These are phyloP conservation scores for Branchellion lobata DNA, from an alignment of 2,888 invertebrate species.

Conservation along the genomic window DNA sequence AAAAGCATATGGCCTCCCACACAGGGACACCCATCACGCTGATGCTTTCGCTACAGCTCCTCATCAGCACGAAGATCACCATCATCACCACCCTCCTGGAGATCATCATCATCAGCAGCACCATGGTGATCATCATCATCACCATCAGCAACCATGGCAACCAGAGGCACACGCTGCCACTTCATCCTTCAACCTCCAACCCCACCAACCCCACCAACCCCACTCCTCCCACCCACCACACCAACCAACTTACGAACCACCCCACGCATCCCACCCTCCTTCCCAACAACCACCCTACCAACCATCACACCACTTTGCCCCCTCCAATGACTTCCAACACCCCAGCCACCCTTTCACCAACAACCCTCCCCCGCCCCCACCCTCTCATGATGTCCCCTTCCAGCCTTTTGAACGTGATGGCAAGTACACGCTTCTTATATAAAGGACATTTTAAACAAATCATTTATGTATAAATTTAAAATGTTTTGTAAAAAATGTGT, in stretches of 20 bases:
- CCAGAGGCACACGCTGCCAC: neutral
- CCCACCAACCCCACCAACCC: neutral
- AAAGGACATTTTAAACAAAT: too few species aligned
- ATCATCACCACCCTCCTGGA: neutral
- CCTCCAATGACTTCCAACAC: neutral
- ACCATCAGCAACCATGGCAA: slow-evolving; percentile 5
- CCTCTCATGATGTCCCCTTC: too few species aligned
- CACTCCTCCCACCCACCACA: too few species aligned
- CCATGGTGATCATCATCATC: slow-evolving; percentile 1
- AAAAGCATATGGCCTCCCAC: neutral
- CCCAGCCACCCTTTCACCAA: neutral
- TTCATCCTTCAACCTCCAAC: neutral
- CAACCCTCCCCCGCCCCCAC: too few species aligned
- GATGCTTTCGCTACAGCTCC: neutral
- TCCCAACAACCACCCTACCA: neutral
- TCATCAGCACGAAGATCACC: neutral
- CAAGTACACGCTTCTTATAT: too few species aligned
- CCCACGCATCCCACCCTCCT: neutral
- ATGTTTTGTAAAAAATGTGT: too few species aligned
- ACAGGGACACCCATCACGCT: neutral
- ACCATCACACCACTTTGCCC: neutral
- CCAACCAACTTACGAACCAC: too few species aligned
- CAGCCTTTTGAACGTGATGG: too few species aligned
- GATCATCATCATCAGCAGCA: slow-evolving; percentile 13
- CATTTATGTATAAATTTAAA: too few species aligned